These are phyloP conservation scores for Scelioninae gen. 2 DNA, from an alignment of 2,888 invertebrate species.

Conservation along the genomic window DNA sequence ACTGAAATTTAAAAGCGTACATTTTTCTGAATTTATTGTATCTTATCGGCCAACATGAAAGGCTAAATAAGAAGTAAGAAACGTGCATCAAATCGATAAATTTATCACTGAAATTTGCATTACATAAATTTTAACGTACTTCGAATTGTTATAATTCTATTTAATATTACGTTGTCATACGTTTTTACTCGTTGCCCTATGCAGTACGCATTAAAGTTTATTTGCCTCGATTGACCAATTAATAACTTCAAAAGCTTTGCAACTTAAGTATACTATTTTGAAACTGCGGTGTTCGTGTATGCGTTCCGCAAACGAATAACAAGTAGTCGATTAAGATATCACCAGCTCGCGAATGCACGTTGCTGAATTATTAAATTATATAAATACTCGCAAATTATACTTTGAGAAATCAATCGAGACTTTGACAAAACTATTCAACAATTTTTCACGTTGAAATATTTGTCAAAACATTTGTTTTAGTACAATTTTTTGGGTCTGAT, in stretches of 20 bases:
- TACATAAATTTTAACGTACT: constrained; percentile 13
- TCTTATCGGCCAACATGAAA: too few species aligned
- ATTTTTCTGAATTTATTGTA: too few species aligned
- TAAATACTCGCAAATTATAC: constrained; percentile 45
- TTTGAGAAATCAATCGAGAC: constrained; percentile 17
- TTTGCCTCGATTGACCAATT: constrained; percentile 40
- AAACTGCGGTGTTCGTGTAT: constrained; percentile 9
- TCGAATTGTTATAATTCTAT: constrained; percentile 22
- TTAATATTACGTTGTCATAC: constrained; percentile 6
- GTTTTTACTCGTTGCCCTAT: constrained; percentile 4
- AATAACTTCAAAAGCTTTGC: constrained; percentile 29
- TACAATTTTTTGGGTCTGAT: background rate
- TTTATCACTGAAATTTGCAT: constrained; percentile 4
- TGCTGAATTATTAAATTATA: constrained; percentile 55
- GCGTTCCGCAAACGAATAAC: constrained; percentile 35
- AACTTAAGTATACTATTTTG: constrained; percentile 22
- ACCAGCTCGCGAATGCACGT: constrained; percentile 54
- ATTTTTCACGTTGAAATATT: background rate
- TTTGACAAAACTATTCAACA: constrained; percentile 17
- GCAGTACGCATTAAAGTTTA: constrained; percentile 34
- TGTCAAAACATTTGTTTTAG: background rate
- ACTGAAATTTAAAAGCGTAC: too few species aligned
- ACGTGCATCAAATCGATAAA: constrained; percentile 6
- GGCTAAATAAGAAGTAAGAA: too few species aligned
- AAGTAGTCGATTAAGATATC: constrained; percentile 51